Evolutionary conservation across 2,113 vertebrate species (phyloP), one percentile per base, ranked within the genome.

Genomic region (Cyanoderma ruficeps): DNA sequence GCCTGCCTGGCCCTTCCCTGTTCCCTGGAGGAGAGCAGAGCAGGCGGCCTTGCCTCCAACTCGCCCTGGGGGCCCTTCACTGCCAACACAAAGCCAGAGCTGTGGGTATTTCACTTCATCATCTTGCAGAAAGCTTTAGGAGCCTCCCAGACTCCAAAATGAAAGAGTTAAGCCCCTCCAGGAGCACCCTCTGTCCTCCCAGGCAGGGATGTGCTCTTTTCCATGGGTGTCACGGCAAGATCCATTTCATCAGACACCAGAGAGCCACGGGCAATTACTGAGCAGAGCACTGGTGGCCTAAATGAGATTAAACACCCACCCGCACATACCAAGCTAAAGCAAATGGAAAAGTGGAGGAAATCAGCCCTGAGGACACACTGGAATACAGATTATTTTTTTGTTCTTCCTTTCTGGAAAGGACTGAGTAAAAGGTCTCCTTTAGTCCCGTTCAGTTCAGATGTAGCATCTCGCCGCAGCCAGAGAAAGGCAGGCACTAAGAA

Each of bases 401-500:
- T 50, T 59, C 37, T 31, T 84, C 20, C 24, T 83, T 78, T 52
- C 44, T 25, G 42, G 76, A 61, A 85, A 94, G 59, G 31, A 18
- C 52, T 8, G 37, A 89, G 61, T 49, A 46, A 78, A 90, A 90
- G 76, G 49, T 70, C 49, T 44, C 37, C 71, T 91, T 49, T 27
- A 25, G 0, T 63, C 83, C 60, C 13, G 47, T 27, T 78, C 9
- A 0, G 57, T 24, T 94, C 16, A 6, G 64, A 71, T 57, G 91
- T 1, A 63, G 63, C 20, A 6, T 70, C 93, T 96, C 70, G 8
- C 42, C 37, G 52, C 76, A 80, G 83, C 30, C 72, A 21, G 24
- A 71, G 92, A 87, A 67, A 94, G 80, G 55, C 83, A 93, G 81
- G 81, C 79, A 70, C 84, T 82, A 72, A 85, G 89, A 96, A 97